Evolutionary conservation across 2,113 vertebrate genomes (phyloP).

Genomic region (Hirundichthys speculiger): DNA sequence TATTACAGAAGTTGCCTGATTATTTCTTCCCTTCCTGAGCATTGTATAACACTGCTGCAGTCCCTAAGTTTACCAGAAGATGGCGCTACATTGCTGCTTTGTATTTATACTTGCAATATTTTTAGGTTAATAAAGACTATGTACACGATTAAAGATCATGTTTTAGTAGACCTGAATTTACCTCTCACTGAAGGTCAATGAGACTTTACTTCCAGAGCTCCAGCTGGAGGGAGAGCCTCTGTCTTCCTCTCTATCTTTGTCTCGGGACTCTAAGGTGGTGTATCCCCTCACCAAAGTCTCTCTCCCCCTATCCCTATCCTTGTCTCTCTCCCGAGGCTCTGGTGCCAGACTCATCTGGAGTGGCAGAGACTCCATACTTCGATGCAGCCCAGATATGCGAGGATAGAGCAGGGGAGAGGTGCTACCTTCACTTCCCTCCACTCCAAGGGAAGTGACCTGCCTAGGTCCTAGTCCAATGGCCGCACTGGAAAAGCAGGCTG

Average conservation of each 20-base stretch:
- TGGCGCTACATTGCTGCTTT: slow-evolving; percentile 33
- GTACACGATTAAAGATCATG: neutral
- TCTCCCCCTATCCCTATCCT: slow-evolving; percentile 47
- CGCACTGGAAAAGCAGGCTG: slow-evolving; percentile 88
- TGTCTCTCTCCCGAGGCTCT: slow-evolving; percentile 62
- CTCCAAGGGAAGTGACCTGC: slow-evolving; percentile 72
- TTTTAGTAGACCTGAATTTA: slow-evolving; percentile 32
- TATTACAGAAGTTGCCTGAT: no score
- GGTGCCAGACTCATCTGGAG: slow-evolving; percentile 92
- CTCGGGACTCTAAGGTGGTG: slow-evolving; percentile 46
- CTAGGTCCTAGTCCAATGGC: slow-evolving; percentile 85
- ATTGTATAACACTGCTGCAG: neutral
- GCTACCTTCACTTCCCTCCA: slow-evolving; percentile 51
- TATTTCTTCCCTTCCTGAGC: no score
- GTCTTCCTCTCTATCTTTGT: slow-evolving; percentile 69
- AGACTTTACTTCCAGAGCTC: slow-evolving; percentile 65
- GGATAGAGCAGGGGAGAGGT: slow-evolving; percentile 89
- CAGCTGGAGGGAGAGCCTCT: slow-evolving; percentile 66
- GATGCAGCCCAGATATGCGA: slow-evolving; percentile 90
- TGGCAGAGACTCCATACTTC: slow-evolving; percentile 94
- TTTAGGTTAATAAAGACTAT: neutral
- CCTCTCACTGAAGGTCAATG: slow-evolving; percentile 69
- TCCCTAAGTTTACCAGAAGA: slow-evolving; percentile 40
- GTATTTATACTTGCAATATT: neutral
- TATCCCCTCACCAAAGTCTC: slow-evolving; percentile 52